phyloP scores from a whole-genome alignment of 1,140 invertebrate species.

The Drosophila bifasciata region DNA sequence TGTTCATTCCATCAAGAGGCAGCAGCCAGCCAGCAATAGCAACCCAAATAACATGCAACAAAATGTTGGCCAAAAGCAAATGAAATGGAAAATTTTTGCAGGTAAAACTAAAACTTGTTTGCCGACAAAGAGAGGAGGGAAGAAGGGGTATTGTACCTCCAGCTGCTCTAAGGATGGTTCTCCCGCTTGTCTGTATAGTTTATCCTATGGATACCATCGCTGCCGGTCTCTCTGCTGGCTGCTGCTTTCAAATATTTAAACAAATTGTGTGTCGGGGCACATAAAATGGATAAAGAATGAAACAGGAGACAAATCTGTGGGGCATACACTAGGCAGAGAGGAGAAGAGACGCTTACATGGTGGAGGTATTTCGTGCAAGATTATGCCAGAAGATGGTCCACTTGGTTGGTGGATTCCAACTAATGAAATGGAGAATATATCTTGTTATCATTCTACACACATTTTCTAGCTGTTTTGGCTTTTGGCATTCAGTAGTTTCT shows the following conservation, averaged over 20 bases:
- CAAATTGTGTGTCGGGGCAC: conserved; percentile 43
- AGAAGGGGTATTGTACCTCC: neutral
- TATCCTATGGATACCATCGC: too few species aligned
- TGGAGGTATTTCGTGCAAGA: too few species aligned
- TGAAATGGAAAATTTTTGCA: conserved; percentile 33
- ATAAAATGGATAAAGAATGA: neutral
- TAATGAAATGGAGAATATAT: too few species aligned
- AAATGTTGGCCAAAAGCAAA: conserved; percentile 40
- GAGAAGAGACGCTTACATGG: too few species aligned
- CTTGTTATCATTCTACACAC: too few species aligned
- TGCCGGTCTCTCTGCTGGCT: conserved; percentile 1
- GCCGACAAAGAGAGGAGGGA: neutral
- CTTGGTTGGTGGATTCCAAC: neutral
- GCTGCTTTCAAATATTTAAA: conserved; percentile 41
- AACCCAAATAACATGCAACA: conserved; percentile 8
- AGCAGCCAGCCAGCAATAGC: neutral
- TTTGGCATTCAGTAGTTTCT: neutral
- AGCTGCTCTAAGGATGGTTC: too few species aligned
- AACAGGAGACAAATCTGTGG: conserved; percentile 11
- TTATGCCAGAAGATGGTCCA: neutral
- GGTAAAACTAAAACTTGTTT: conserved; percentile 10
- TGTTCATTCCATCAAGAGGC: conserved; percentile 8
- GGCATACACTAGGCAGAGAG: too few species aligned
- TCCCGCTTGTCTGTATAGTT: neutral
- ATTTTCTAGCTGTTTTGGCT: too few species aligned